Evolutionary conservation across 2,888 invertebrate species (phyloP), one percentile per base, ranked within the genome.

Genomic region (Lasioglossum figueresi): DNA sequence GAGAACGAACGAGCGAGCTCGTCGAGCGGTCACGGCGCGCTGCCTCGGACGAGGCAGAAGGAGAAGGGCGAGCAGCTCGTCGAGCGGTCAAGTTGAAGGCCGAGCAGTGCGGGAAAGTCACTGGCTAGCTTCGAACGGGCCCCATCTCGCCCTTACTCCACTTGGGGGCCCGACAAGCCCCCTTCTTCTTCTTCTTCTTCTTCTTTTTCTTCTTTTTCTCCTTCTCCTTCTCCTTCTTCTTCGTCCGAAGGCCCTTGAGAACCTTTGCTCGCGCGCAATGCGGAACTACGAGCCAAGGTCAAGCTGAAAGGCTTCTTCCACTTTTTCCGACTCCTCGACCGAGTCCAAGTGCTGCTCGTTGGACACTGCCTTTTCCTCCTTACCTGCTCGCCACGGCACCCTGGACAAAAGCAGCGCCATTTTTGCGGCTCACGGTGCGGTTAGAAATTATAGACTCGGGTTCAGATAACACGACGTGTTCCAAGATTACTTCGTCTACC

Each of bases 71-170:
- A 81, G 76, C 70, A 34, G 82, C 85, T 80, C 68, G 82, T 80
- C 72, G 79, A 76, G 76, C 83, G 82, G 93, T 93, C 94, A 94
- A 94, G 94, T 94, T 94, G 93, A 94, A 93, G 94, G 94, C 89
- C 93, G 91, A 80, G 34, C 81, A 68, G 66, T 40, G 72, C 40
- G 66, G 78, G 48, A 48, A 37, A 78, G 80, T 66, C 79, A 37
- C 19, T n/a, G 16, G 45, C 68, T n/a, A n/a, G 48, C 23, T 40
- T 63, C 31, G 19, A 63, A 63, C 37, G n/a, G 70, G 70, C 14
- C 70, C 14, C 70, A 12, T 40, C 70, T 75, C 80, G 80, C 77
- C 85, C 85, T 85, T 84, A 43, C 75, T 84, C 75, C 48, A 40
- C 71, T 14, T 52, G 70, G 77, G 70, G 77, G 70, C 43, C 45